These are phyloP conservation scores for Enteromius trimaculatus DNA, from an alignment of 2,797 vertebrate species.

Conservation along the genomic window DNA sequence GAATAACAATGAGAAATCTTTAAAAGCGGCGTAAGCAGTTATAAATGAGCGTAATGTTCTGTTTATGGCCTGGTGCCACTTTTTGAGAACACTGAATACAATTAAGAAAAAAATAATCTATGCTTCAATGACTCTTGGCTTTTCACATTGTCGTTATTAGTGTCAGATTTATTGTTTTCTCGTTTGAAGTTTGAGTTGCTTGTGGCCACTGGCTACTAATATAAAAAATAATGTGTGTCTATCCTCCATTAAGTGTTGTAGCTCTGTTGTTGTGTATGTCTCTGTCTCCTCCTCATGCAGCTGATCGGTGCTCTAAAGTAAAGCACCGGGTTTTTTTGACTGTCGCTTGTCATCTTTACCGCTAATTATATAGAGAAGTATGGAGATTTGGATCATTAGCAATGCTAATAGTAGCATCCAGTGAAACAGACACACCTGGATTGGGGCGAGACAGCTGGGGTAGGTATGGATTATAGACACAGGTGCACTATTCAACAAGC, in stretches of 20 bases:
- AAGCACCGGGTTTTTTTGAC: conserved; percentile 43
- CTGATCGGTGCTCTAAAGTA: conserved; percentile 47
- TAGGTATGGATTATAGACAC: conserved; percentile 64
- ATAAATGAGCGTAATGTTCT: conserved; percentile 29
- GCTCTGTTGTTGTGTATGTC: background rate
- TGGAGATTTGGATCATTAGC: conserved; percentile 64
- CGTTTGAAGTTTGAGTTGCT: conserved; percentile 10
- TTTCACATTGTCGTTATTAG: conserved; percentile 40
- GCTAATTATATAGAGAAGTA: conserved; percentile 65
- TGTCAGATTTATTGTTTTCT: conserved; percentile 27
- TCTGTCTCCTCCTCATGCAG: conserved; percentile 10
- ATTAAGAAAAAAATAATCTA: conserved; percentile 35
- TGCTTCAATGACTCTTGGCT: conserved; percentile 31
- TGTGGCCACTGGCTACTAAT: conserved; percentile 26
- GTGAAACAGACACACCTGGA: conserved; percentile 65
- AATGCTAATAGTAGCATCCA: conserved; percentile 64
- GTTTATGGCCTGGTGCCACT: conserved; percentile 38
- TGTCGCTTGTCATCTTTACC: conserved; percentile 60
- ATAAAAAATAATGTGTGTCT: background rate
- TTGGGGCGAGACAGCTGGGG: conserved; percentile 63
- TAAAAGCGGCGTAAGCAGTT: conserved; percentile 24
- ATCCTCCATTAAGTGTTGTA: conserved; percentile 4
- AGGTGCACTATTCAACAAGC: conserved; percentile 60
- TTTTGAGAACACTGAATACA: conserved; percentile 42
- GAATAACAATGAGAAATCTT: conserved; percentile 24